Evolutionary conservation across 1,140 invertebrate species (phyloP).

Genomic region (Calliphora vicina): DNA sequence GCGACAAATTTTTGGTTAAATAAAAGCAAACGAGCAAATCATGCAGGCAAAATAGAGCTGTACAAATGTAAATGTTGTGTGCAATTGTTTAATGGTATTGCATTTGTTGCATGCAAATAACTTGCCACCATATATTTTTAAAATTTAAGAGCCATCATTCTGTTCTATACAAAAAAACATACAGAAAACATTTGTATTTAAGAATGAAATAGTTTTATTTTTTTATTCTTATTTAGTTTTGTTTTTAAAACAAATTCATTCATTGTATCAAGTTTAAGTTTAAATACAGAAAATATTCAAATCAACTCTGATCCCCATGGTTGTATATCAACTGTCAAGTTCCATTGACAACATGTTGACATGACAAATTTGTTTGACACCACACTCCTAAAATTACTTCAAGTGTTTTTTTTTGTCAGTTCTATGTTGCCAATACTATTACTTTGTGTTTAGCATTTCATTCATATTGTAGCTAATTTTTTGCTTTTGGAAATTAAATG

Average conservation of each 20-base stretch:
- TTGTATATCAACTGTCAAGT: constrained; percentile 32
- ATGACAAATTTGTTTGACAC: constrained; percentile 38
- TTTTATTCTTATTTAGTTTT: background rate
- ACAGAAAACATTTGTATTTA: background rate
- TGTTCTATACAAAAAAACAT: too few relatives aligned
- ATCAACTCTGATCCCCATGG: constrained; percentile 24
- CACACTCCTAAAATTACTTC: background rate
- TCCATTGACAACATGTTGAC: constrained; percentile 34
- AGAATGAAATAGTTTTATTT: background rate
- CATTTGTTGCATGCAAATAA: background rate
- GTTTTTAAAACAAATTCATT: background rate
- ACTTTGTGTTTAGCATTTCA: background rate
- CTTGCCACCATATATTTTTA: background rate
- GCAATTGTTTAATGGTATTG: background rate
- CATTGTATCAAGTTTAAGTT: constrained; percentile 22
- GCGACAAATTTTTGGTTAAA: background rate
- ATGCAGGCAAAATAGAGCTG: too few relatives aligned
- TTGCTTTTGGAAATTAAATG: background rate
- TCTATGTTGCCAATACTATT: too few relatives aligned
- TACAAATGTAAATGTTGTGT: background rate
- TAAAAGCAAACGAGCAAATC: too few relatives aligned
- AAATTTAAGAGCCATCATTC: background rate
- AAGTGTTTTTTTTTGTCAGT: background rate
- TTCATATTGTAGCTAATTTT: background rate
- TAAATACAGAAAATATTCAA: background rate